Evolutionary conservation across 2,888 invertebrate species (phyloP), one percentile per base, ranked within the genome.

Genomic region (Argyra leucocephala): DNA sequence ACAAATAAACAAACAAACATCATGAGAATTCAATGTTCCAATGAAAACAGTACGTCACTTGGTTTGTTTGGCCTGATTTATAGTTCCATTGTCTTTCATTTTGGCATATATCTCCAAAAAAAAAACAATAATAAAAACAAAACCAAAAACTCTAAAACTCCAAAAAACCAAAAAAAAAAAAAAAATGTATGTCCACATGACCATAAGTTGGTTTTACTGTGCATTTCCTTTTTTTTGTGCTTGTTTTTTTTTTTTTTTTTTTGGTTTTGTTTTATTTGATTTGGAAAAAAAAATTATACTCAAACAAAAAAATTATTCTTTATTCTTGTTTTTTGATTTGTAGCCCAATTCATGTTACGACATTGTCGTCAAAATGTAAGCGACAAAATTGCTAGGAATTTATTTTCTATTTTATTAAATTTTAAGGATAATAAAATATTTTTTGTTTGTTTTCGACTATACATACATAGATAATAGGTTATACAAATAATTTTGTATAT

Each of bases 51-150:
- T 66, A 66, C 64, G 66, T 66, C 65, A 66, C 67, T 67, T 62
- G 23, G 22, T 62, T 37, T 22, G 37, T 65, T 65, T 69, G 68
- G 66, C 65, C 71, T 70, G 71, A 71, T 71, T 71, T 71, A 71
- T 71, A 66, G 71, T 64, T 70, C 71, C 70, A 71, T 71, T 71
- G 71, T 71, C 70, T 71, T 71, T 70, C 71, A 71, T 71, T 70
- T 70, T 69, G 71, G 71, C 71, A 71, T 71, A 70, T 70, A 69
- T 71, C 69, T 69, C 69, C 64, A 64, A 66, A 68, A 66, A 22
- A 58, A 58, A 58, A 22, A 58, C 7, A 22, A 6, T 10, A 58
- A 58, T 4, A 58, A 22, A 58, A 58, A 22, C 2, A 22, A 58
- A 58, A 58, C 10, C 12, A 1, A 22, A 58, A 22, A 15, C 58